Percentiles rank a stretch among this genome's conserved stretches.
Conservation (phyloP, 2,888 invertebrate species). For the Platynereis dumerilii region DNA sequence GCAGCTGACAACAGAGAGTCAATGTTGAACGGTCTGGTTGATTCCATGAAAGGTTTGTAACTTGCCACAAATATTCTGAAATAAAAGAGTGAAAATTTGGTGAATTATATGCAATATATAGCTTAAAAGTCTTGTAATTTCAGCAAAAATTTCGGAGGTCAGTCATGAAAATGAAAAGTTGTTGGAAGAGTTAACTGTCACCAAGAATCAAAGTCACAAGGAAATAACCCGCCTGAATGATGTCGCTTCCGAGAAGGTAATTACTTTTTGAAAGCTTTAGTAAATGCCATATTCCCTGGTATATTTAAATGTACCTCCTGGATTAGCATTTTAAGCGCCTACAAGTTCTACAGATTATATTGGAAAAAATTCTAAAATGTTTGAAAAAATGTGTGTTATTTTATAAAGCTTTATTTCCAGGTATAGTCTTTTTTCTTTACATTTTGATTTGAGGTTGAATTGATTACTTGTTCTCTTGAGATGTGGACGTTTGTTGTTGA, state of each 20-base stretch:
- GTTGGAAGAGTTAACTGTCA: constrained; percentile 14
- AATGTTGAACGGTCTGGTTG: constrained; percentile 44
- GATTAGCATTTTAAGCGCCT: no score
- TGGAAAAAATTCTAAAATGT: no score
- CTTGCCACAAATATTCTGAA: background rate
- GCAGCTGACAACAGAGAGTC: constrained; percentile 43
- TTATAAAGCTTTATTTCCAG: no score
- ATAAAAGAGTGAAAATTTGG: background rate
- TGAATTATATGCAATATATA: background rate
- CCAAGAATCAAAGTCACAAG: constrained; percentile 14
- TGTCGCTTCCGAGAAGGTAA: constrained; percentile 14
- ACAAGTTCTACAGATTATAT: no score
- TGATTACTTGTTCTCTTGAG: no score
- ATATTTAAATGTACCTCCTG: no score
- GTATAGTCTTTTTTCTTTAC: no score
- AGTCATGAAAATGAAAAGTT: constrained; percentile 23
- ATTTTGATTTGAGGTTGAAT: no score
- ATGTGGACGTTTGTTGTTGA: no score
- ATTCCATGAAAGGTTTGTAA: constrained; percentile 50
- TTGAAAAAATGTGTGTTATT: no score
- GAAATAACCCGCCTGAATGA: constrained; percentile 6
- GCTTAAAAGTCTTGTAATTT: constrained; percentile 2
- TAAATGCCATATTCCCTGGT: no score
- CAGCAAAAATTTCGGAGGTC: constrained; percentile 28
- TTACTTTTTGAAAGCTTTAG: no score